Evolutionary conservation across 2,797 vertebrate genomes (phyloP), one percentile per base, ranked within the genome.

Genomic region (Hydrolagus colliei): DNA sequence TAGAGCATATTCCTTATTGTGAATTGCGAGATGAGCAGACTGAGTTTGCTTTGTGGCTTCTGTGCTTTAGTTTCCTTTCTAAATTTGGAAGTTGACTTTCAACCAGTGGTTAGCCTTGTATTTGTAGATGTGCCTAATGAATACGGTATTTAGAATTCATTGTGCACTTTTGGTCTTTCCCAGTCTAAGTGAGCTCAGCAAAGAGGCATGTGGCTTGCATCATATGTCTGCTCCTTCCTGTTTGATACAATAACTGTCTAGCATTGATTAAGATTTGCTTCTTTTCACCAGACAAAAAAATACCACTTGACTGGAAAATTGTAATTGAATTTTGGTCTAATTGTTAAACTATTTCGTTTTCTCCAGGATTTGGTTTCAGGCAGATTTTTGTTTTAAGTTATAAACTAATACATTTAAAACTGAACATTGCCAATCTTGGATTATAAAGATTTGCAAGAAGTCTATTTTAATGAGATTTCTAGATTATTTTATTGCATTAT

Each of bases 51-150:
- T 80, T 13, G 65, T 72, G 86, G 76, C 12, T 85, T 68, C 85
- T n/a, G 82, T 86, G 86, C 87, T 86, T 74, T 78, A n/a, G 65
- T 88, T 88, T 88, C 89, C 88, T 77, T 87, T 87, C 88, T 87
- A 88, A 89, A 86, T 89, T 89, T 88, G 89, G 88, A 86, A 86
- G 86, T 86, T 73, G 71, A 79, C 86, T 86, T 9, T 52, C 68
- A 85, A 86, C 61, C 67, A 52, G 72, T 86, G 73, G 76, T 79
- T 77, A 86, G 71, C 86, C 72, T 76, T 18, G 35, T 62, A 9
- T 79, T 85, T 71, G 61, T 72, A 86, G 85, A 35, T 59, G 65
- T 71, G 67, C 27, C 27, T 73, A 86, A 73, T 87, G 18, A 84
- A 68, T 71, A 41, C 32, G n/a, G 85, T 20, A 71, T 77, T 65